These are phyloP conservation scores for Hypena proboscidalis DNA, from an alignment of 2,888 invertebrate species.

Conservation along the genomic window DNA sequence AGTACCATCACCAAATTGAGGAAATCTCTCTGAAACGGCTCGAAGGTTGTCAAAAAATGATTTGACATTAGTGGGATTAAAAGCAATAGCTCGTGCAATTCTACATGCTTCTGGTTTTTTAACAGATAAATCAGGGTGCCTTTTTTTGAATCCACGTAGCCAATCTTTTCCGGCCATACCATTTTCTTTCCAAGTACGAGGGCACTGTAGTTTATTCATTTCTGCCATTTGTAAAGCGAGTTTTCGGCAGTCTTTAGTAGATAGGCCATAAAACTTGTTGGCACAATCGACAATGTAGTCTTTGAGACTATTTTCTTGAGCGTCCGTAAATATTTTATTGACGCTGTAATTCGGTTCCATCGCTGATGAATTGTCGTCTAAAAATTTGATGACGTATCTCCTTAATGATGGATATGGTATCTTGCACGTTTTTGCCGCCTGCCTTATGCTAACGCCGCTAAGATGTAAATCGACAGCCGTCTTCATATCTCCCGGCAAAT, in stretches of 20 bases:
- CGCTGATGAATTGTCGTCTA: no score
- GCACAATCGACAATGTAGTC: slow-evolving; percentile 12
- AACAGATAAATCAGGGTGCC: background rate
- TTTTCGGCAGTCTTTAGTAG: slow-evolving; percentile 18
- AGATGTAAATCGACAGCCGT: no score
- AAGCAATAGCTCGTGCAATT: background rate
- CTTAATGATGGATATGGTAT: no score
- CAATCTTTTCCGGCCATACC: slow-evolving; percentile 7
- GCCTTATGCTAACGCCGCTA: no score
- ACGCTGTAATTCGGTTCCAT: no score
- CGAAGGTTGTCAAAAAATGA: slow-evolving; percentile 1
- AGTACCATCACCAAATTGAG: slow-evolving; percentile 2
- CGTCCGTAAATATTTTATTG: no score
- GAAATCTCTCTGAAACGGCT: slow-evolving; percentile 1
- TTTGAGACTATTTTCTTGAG: no score
- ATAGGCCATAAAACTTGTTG: slow-evolving; percentile 30
- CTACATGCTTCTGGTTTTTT: background rate
- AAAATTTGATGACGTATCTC: no score
- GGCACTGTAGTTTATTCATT: slow-evolving; percentile 12
- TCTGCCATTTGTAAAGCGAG: slow-evolving; percentile 35
- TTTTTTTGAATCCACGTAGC: slow-evolving; percentile 4
- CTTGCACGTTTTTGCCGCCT: no score
- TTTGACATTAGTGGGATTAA: background rate
- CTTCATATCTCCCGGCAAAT: no score
- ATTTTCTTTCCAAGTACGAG: slow-evolving; percentile 14